Evolutionary conservation across 2,797 vertebrate species (phyloP).

Genomic region (Mormyrus hasselquistii): DNA sequence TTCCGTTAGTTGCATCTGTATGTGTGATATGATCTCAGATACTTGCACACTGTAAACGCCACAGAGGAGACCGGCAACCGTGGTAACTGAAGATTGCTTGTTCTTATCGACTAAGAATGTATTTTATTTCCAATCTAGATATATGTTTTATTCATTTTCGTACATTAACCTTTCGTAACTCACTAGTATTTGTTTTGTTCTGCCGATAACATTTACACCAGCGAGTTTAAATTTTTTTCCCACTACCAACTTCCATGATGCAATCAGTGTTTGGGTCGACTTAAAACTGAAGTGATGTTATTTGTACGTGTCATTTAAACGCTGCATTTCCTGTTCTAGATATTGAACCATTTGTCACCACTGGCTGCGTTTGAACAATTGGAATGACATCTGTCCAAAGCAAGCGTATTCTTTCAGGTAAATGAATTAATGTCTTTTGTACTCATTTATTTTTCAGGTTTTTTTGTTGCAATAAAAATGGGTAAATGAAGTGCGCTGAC

Average conservation of each 20-base stretch:
- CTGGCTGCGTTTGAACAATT: neutral
- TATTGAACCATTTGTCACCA: constrained; percentile 4
- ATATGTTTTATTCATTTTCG: neutral
- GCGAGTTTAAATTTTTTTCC: neutral
- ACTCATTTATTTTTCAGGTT: neutral
- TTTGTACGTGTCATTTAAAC: neutral
- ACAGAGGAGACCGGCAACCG: neutral
- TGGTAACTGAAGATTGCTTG: neutral
- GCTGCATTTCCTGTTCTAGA: neutral
- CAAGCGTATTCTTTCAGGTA: neutral
- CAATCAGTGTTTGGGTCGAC: neutral
- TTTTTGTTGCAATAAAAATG: neutral
- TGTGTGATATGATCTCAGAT: neutral
- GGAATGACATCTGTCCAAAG: constrained; percentile 14
- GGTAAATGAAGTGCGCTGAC: neutral
- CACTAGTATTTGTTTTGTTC: neutral
- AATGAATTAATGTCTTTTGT: neutral
- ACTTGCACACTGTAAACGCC: neutral
- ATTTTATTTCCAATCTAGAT: neutral
- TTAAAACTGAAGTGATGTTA: neutral
- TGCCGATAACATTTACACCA: neutral
- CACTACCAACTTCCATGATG: neutral
- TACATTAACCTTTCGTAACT: neutral
- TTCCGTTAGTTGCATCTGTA: neutral
- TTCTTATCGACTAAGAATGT: neutral